These are phyloP conservation scores for Augiades crinisus DNA, from an alignment of 2,888 invertebrate genomes.

Conservation along the genomic window DNA sequence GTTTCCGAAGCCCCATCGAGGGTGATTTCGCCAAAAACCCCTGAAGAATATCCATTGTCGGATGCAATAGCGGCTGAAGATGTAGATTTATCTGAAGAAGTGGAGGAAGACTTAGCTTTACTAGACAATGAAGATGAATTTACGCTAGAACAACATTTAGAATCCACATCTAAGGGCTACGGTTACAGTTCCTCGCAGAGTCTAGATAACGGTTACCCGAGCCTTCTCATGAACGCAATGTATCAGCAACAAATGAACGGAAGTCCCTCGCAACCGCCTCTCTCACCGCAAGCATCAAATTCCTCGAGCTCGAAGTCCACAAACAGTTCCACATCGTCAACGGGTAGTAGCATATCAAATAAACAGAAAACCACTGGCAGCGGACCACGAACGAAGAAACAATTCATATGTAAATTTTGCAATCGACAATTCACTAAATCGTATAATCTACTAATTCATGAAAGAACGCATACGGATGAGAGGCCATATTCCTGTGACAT, in stretches of 20 bases:
- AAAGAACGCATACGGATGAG: constrained; percentile 98
- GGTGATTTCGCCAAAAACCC: constrained; percentile 70
- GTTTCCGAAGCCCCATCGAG: constrained; percentile 56
- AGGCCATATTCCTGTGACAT: constrained; percentile 98
- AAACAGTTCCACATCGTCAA: constrained; percentile 70
- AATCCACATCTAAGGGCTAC: constrained; percentile 69
- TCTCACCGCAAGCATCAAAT: constrained; percentile 69
- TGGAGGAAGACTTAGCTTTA: constrained; percentile 87
- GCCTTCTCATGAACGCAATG: constrained; percentile 85
- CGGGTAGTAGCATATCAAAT: constrained; percentile 67
- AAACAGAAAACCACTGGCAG: constrained; percentile 74
- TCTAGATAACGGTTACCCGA: constrained; percentile 86
- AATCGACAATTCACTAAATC: constrained; percentile 98
- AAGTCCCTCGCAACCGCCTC: constrained; percentile 68
- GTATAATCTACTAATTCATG: constrained; percentile 98
- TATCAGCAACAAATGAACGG: constrained; percentile 81
- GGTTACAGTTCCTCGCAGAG: constrained; percentile 75
- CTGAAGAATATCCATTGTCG: constrained; percentile 73
- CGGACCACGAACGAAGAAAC: constrained; percentile 95
- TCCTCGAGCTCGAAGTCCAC: constrained; percentile 67
- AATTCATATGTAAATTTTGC: constrained; percentile 99
- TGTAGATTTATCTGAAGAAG: constrained; percentile 86
- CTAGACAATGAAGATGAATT: constrained; percentile 88
- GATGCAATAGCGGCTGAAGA: constrained; percentile 82
- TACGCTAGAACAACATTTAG: constrained; percentile 80